Conservation (phyloP, 2,888 invertebrate genomes). For the Drosophila borealis region DNA sequence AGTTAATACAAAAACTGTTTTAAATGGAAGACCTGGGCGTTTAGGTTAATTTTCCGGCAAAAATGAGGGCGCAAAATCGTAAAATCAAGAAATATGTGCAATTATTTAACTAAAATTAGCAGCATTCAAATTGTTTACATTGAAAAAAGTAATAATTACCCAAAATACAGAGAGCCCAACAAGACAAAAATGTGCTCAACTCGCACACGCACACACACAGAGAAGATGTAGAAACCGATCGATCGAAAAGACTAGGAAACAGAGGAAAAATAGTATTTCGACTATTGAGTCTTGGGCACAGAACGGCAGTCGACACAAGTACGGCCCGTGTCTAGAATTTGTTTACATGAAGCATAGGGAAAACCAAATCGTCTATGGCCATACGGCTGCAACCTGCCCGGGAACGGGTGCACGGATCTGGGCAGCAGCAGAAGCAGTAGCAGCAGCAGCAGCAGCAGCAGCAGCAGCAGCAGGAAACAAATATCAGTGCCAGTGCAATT, state of each 20-base stretch:
- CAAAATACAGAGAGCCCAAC: constrained; percentile 53
- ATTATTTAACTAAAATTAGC: constrained; percentile 74
- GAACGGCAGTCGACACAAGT: constrained; percentile 62
- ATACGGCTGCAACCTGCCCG: constrained; percentile 74
- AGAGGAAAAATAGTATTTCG: constrained; percentile 41
- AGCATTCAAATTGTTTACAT: constrained; percentile 64
- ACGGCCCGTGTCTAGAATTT: constrained; percentile 56
- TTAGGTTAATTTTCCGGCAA: constrained; percentile 4
- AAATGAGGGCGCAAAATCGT: constrained; percentile 46
- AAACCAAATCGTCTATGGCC: constrained; percentile 56
- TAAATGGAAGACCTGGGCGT: neutral
- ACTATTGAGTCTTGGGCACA: constrained; percentile 50
- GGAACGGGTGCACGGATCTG: constrained; percentile 33
- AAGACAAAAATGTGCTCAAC: constrained; percentile 56
- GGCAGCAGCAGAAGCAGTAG: neutral
- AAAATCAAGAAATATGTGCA: constrained; percentile 32
- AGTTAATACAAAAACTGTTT: neutral
- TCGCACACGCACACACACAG: neutral
- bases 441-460: constrained; percentile 45
- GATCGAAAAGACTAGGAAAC: constrained; percentile 24
- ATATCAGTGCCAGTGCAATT: constrained; percentile 70
- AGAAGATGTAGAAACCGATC: constrained; percentile 20
- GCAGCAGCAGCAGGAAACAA: constrained; percentile 65
- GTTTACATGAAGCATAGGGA: constrained; percentile 61
- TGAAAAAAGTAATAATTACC: constrained; percentile 81